Evolutionary conservation across 2,113 vertebrate genomes (phyloP), one percentile per base, ranked within the genome.

Genomic region (Neodontobutis hainanensis): DNA sequence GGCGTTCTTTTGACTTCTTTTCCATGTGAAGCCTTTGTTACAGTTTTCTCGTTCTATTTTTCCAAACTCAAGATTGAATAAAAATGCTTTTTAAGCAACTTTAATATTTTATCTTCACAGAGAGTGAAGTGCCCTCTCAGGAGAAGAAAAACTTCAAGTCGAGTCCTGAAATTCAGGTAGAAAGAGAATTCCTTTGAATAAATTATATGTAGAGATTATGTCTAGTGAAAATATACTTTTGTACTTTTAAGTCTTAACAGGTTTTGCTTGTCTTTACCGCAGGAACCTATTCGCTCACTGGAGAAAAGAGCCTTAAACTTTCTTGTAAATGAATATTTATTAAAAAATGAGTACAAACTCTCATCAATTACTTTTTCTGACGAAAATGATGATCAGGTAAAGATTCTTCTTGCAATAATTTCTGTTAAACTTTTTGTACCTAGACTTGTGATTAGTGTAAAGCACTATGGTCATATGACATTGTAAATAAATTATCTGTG

Each of bases 241-340:
- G 11, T 6, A 15, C 40, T 32, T 70, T 53, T 38, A 40, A 68
- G 50, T 65, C 8, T 11, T 59, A 53, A 72, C 42, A 65, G 58
- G 66, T 68, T 11, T 73, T 45, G 78, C 55, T 61, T 12, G 11
- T 74, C 47, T 84, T 52, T 73, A 34, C 67, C 86, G 40, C 88
- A 99, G 97, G 97, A 99, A 82, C 94, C 96, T 60, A 95, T 98
- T 85, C 97, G 96, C 86, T 94, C 94, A 91, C 95, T 99, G 92
- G 97, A 99, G 89, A 99, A 98, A 94, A 95, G 96, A 95, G 97
- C 97, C 90, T 94, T 99, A 93, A 98, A 99, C 92, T 99, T 99
- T 93, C 94, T 99, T 92, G 97, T 99, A 84, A 99, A 99, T 90
- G 97, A 99, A 86, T 99, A 96, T 95, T 96, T 99, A 92, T 93